Base-by-base conservation (phyloP, 1,140 invertebrate species). In the Drosophila mayri region DNA sequence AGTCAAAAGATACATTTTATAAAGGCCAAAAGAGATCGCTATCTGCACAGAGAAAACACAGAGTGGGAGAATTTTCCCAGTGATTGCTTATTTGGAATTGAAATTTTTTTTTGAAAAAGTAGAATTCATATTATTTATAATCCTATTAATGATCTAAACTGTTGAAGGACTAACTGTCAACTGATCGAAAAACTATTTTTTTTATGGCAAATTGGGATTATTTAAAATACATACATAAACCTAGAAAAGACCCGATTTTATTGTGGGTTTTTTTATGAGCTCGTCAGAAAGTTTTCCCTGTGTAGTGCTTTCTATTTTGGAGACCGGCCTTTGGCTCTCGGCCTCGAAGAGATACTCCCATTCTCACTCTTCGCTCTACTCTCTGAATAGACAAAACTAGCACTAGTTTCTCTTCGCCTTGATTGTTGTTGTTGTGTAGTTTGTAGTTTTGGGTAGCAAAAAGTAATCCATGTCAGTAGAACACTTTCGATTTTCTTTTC, bases 401-500 rank as follows among this genome's bases (percentile, higher is more conserved):
- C 47, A 60, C 57, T 87, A 83, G 77, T 87, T 88, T 87, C 78
- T 81, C 66, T 81, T 65, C 59, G 72, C 58, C 49, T 12, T 38
- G n/a, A 30, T 28, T 63, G 66, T 40, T 66, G 52, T 54, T 58
- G 65, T 76, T 67, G 80, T 62, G 49, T n/a, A n/a, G n/a, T 47
- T 38, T 67, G 74, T 70, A 68, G 80, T 63, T 76, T 74, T 62
- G 62, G 65, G 44, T 46, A 47, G 71, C 70, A 81, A 77, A 66
- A 92, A 92, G 74, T 91, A 92, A 92, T 92, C 87, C 79, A 84
- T 92, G 91, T 92, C 91, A 92, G 91, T 92, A 84, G 91, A 92
- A 81, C 91, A 92, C 91, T 92, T 90, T 92, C 91, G 78, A 76
- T 92, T 92, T 91, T 88, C 64, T 81, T 84, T 66, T 57, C 20